phyloP scores from a whole-genome alignment of 2,888 invertebrate species.

The Drepana falcataria region DNA sequence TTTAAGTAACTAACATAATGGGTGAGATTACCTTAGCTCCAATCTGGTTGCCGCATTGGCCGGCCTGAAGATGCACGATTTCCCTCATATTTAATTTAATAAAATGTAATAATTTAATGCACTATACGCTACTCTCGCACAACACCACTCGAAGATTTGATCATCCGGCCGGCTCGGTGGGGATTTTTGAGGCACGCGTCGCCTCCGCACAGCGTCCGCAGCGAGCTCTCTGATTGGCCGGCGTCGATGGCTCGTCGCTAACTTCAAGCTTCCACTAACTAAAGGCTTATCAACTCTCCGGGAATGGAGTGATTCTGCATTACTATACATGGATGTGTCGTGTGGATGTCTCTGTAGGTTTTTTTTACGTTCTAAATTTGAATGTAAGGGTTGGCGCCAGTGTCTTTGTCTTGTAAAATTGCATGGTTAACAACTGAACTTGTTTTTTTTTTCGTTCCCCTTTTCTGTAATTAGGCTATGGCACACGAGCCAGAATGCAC shows the following conservation, averaged over 20 bases:
- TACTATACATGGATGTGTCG: constrained; percentile 42
- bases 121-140: constrained; percentile 70
- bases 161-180: constrained; percentile 45
- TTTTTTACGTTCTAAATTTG: constrained; percentile 6
- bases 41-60: constrained; percentile 92
- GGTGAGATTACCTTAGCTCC: constrained; percentile 75
- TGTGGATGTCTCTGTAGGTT: constrained; percentile 13
- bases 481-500: no score
- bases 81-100: constrained; percentile 81
- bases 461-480: no score
- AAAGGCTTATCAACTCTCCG: constrained; percentile 36
- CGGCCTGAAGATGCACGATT: constrained; percentile 90
- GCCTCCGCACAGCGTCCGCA: constrained; percentile 62
- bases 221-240: constrained; percentile 52
- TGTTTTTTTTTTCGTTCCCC: no score
- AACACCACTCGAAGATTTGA: constrained; percentile 69
- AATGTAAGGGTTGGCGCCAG: background rate
- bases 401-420: no score
- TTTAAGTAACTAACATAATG: constrained; percentile 10
- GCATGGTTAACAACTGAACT: no score
- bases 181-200: constrained; percentile 69
- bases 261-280: constrained; percentile 43
- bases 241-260: constrained; percentile 29
- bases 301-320: constrained; percentile 46
- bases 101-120: constrained; percentile 61